Conservation (phyloP, 2,113 vertebrate genomes). For the Saccopteryx leptura region DNA sequence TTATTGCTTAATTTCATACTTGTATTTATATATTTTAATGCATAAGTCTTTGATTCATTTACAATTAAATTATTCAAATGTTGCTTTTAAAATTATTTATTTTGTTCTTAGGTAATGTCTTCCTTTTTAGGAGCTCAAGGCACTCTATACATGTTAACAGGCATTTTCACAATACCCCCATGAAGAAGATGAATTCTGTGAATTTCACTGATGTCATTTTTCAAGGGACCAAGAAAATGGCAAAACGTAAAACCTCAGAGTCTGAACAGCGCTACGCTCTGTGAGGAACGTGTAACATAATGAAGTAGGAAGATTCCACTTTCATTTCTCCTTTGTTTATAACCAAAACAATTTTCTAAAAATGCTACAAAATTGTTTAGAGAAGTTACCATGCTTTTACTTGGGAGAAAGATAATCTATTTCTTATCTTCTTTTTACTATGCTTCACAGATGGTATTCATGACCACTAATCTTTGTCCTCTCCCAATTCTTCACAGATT, state of each 20-base stretch:
- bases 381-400: neutral
- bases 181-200: conserved; percentile 39
- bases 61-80: conserved; percentile 68
- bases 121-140: conserved; percentile 69
- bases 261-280: neutral
- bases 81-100: conserved; percentile 66
- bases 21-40: conserved; percentile 40
- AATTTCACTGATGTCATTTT: conserved; percentile 74
- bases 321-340: neutral
- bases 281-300: neutral
- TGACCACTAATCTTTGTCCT: neutral
- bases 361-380: neutral
- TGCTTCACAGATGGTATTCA: neutral
- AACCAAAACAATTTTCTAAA: conserved; percentile 55
- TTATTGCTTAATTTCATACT: conserved; percentile 57
- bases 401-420: neutral
- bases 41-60: conserved; percentile 64
- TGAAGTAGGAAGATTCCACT: neutral
- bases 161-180: conserved; percentile 70
- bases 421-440: neutral
- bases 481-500: neutral
- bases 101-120: conserved; percentile 73
- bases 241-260: conserved; percentile 56
- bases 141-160: conserved; percentile 73
- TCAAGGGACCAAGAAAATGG: conserved; percentile 60